A percentile compares a stretch with the other conserved stretches of the same genome.
Conservation (phyloP, 2,113 vertebrate genomes). For the Marmota monax region DNA sequence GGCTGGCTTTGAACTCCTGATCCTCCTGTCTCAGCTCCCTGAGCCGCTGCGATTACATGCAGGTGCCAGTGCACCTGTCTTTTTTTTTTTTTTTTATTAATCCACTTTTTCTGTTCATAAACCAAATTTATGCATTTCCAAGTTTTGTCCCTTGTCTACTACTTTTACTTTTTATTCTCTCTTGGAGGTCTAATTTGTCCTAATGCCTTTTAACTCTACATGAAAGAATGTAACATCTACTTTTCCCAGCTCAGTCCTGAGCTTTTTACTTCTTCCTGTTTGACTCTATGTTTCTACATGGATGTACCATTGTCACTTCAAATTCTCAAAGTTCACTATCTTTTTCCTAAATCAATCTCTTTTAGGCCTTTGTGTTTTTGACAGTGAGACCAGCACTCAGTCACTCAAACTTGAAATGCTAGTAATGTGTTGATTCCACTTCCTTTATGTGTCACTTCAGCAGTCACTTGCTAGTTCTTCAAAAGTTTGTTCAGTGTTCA, state of each 20-base stretch:
- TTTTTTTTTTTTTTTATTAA: slow-evolving; percentile 6
- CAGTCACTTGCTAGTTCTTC: slow-evolving; percentile 16
- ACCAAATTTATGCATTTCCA: neutral
- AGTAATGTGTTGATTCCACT: neutral
- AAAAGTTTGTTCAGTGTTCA: neutral
- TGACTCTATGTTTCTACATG: neutral
- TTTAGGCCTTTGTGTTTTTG: slow-evolving; percentile 41
- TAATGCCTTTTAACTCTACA: neutral
- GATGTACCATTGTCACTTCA: neutral
- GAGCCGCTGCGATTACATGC: too few relatives aligned
- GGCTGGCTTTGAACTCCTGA: too few relatives aligned
- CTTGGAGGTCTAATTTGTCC: neutral
- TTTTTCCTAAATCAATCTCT: neutral
- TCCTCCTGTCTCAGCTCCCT: too few relatives aligned
- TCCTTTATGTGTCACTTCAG: neutral
- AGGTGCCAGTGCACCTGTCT: too few relatives aligned
- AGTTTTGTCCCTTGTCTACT: neutral
- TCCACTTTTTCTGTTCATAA: neutral
- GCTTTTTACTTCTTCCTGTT: slow-evolving; percentile 19
- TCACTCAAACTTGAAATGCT: neutral
- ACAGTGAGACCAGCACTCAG: neutral
- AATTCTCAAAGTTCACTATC: neutral
- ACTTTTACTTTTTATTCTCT: neutral
- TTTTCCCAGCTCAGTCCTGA: slow-evolving; percentile 14
- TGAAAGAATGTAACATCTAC: neutral